Conservation (phyloP, 2,888 invertebrate genomes). For the Spisula solida region DNA sequence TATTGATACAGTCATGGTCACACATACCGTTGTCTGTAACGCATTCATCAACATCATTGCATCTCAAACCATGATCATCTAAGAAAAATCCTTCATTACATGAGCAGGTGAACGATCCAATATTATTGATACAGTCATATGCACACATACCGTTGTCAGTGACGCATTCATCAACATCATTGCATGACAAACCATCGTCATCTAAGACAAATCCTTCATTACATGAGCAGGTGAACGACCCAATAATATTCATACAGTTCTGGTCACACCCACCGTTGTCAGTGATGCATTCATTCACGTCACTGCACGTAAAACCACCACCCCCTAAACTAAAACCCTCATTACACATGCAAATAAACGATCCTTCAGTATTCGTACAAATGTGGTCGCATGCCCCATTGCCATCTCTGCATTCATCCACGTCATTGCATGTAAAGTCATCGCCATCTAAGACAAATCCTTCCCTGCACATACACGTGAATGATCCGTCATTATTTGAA, state of each 20-base stretch:
- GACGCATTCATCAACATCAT: not conserved
- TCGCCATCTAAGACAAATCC: constrained; percentile 2
- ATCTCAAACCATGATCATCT: not conserved
- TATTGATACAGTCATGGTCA: not conserved
- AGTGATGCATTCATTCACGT: constrained; percentile 37
- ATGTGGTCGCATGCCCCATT: not conserved
- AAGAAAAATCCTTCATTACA: not conserved
- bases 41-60: not conserved
- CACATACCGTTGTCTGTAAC: not conserved
- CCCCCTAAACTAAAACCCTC: not conserved
- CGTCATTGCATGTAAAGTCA: not conserved
- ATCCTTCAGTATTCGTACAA: not conserved
- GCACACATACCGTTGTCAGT: not conserved
- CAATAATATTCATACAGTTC: not conserved
- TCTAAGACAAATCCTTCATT: constrained; percentile 18
- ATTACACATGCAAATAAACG: not conserved
- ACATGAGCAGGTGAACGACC: constrained; percentile 32
- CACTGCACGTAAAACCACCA: not conserved
- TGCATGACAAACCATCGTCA: not conserved
- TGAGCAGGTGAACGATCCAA: not conserved
- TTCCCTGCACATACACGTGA: not conserved
- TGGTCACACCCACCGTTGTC: constrained; percentile 35
- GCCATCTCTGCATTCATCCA: constrained; percentile 31
- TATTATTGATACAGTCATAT: not conserved
- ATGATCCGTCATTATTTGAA: not conserved